Percentiles rank a stretch among this genome's conserved stretches.
These are phyloP conservation scores for Scolopax rusticola DNA, from an alignment of 2,797 vertebrate genomes.

Conservation along the genomic window DNA sequence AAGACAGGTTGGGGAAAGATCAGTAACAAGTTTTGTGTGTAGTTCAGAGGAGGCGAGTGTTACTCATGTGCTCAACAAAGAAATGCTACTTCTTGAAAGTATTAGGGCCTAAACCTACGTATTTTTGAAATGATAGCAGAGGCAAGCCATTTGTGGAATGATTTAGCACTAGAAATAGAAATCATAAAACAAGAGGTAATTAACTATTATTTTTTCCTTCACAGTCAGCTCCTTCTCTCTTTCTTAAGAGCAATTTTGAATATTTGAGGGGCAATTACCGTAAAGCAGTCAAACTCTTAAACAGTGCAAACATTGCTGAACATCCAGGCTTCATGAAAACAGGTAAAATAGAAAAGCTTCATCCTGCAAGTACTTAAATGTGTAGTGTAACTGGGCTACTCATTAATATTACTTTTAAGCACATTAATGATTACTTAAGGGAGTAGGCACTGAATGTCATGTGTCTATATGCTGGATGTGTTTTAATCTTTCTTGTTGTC, in stretches of 20 bases:
- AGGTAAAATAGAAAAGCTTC: conserved; percentile 79
- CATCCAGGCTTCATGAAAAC: conserved; percentile 97
- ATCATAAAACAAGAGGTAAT: not conserved
- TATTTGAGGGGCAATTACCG: conserved; percentile 98
- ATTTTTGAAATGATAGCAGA: not conserved
- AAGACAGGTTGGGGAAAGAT: not conserved
- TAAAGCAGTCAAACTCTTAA: conserved; percentile 96
- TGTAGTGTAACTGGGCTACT: not conserved
- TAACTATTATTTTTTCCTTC: conserved; percentile 57
- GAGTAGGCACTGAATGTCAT: not conserved
- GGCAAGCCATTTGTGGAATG: not conserved
- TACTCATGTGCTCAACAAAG: not conserved
- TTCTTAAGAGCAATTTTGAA: conserved; percentile 99
- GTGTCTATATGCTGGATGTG: not conserved
- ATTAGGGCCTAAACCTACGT: not conserved
- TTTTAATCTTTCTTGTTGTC: not conserved
- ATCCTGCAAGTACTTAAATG: not conserved
- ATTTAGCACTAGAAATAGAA: not conserved
- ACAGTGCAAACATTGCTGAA: conserved; percentile 96
- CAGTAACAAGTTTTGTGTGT: not conserved
- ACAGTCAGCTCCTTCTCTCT: conserved; percentile 95
- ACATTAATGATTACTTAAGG: not conserved
- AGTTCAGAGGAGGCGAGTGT: not conserved
- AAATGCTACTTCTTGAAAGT: not conserved
- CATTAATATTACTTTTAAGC: not conserved